phyloP scores from a whole-genome alignment of 2,888 invertebrate genomes.

The Heliconius erato region DNA sequence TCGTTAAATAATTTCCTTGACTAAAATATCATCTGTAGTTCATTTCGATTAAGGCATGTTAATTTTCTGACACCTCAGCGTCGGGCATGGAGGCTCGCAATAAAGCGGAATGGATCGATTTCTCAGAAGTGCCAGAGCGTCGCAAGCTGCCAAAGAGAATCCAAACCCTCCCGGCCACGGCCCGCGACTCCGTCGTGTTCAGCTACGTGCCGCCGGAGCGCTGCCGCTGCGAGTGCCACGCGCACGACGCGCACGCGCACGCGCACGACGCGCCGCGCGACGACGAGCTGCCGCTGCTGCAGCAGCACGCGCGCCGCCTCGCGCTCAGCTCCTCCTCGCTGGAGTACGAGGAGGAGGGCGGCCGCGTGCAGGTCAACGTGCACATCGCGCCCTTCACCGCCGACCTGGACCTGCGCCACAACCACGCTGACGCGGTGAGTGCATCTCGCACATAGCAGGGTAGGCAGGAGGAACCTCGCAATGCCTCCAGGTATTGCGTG shows the following conservation, averaged over 20 bases:
- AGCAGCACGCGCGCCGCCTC: conserved; percentile 4
- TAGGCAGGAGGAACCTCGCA: no score
- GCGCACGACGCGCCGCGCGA: conserved; percentile 63
- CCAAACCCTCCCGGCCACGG: conserved; percentile 89
- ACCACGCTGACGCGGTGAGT: conserved; percentile 41
- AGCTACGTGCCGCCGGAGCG: conserved; percentile 95
- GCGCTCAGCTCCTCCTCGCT: background rate
- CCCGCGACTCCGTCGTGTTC: conserved; percentile 75
- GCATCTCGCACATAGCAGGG: no score
- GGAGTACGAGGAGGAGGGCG: conserved; percentile 59
- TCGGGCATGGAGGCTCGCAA: conserved; percentile 63
- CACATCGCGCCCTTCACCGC: conserved; percentile 86
- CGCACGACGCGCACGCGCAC: conserved; percentile 67
- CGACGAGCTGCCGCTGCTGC: conserved; percentile 57
- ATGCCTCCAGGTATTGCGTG: no score
- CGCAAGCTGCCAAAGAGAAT: conserved; percentile 93
- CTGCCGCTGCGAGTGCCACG: conserved; percentile 95
- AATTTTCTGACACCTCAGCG: conserved; percentile 29
- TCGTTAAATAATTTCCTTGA: background rate
- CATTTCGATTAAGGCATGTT: background rate
- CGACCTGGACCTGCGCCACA: conserved; percentile 84
- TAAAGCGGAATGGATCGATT: conserved; percentile 91
- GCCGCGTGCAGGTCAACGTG: conserved; percentile 64
- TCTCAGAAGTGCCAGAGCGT: conserved; percentile 94
- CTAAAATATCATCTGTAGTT: background rate